phyloP scores from a whole-genome alignment of 2,888 invertebrate genomes.

The Lasioglossum leucozonium region DNA sequence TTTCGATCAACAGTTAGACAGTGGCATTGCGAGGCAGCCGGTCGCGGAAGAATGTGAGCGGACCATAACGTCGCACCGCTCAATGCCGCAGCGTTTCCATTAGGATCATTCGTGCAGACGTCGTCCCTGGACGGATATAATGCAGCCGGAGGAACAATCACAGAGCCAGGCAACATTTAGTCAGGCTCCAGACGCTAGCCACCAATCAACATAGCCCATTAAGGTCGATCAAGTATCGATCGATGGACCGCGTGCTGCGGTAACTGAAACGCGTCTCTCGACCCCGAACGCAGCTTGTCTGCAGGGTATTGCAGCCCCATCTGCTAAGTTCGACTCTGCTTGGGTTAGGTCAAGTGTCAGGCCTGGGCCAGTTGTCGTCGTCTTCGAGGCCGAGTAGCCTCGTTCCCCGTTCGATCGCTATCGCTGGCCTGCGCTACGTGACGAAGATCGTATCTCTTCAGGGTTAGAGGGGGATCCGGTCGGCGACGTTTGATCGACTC shows the following conservation, averaged over 20 bases:
- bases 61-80: not conserved
- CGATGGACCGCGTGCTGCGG: constrained; percentile 18
- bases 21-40: not conserved
- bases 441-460: constrained; percentile 73
- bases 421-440: constrained; percentile 66
- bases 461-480: constrained; percentile 50
- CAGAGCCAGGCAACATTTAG: constrained; percentile 36
- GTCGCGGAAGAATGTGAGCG: not conserved
- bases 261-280: constrained; percentile 34
- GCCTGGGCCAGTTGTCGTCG: constrained; percentile 36
- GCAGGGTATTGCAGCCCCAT: constrained; percentile 39
- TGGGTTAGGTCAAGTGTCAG: constrained; percentile 61
- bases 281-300: constrained; percentile 1
- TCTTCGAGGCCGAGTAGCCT: constrained; percentile 30
- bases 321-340: constrained; percentile 40
- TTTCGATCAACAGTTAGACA: constrained; percentile 12
- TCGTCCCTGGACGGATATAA: constrained; percentile 4
- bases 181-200: constrained; percentile 27
- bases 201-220: constrained; percentile 56
- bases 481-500: constrained; percentile 36
- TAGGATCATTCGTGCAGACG: not conserved
- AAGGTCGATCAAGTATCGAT: constrained; percentile 57
- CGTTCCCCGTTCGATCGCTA: constrained; percentile 67
- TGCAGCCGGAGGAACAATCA: constrained; percentile 26
- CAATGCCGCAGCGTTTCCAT: not conserved